Conservation (phyloP, 2,888 invertebrate species). For the Drymonia ruficornis region DNA sequence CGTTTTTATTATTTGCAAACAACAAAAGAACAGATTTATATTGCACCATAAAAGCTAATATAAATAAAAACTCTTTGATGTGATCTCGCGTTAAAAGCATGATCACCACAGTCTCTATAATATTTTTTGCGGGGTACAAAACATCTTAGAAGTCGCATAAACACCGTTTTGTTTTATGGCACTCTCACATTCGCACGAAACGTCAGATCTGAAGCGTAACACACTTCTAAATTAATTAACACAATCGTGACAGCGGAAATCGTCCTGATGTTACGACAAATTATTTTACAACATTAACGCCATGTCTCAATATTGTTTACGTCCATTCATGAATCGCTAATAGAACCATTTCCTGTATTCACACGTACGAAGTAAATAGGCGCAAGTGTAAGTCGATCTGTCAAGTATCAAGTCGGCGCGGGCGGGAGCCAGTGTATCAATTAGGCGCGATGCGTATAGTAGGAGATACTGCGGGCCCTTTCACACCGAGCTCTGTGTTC, state of each 20-base stretch:
- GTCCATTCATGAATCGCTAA: constrained; percentile 8
- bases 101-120: constrained; percentile 23
- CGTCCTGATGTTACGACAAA: neutral
- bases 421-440: constrained; percentile 61
- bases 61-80: constrained; percentile 37
- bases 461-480: constrained; percentile 64
- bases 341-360: constrained; percentile 3
- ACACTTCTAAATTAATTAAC: constrained; percentile 4
- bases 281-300: constrained; percentile 5
- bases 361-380: neutral
- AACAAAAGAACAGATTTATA: constrained; percentile 35
- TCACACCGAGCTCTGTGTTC: constrained; percentile 65
- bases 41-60: constrained; percentile 33
- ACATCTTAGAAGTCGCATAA: constrained; percentile 27
- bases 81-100: constrained; percentile 30
- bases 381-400: neutral
- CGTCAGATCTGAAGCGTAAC: neutral
- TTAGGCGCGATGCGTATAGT: constrained; percentile 72
- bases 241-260: constrained; percentile 3
- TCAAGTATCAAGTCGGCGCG: constrained; percentile 58
- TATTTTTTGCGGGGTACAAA: constrained; percentile 29
- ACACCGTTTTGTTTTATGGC: constrained; percentile 24
- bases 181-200: constrained; percentile 6
- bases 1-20: constrained; percentile 31
- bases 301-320: constrained; percentile 3